Conservation (phyloP, 1,140 invertebrate genomes). For the Panagrolaimus sp. region DNA sequence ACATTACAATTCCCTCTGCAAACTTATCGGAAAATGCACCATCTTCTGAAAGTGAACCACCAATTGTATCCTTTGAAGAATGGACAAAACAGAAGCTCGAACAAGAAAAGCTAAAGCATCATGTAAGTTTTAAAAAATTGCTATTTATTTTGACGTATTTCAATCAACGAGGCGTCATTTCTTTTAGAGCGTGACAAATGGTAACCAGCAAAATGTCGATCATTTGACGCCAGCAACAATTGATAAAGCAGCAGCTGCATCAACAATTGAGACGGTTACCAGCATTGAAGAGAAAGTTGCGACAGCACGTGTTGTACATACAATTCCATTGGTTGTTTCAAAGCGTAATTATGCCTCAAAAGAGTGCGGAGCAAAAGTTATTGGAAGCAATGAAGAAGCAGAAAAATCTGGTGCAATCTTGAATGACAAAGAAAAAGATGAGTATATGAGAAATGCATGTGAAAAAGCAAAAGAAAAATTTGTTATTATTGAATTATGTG, state of each 20-base stretch:
- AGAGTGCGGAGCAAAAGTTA: slow-evolving; percentile 92
- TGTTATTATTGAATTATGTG: slow-evolving; percentile 95
- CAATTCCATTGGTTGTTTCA: background rate
- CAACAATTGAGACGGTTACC: background rate
- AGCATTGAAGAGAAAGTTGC: background rate
- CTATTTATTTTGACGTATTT: too few species aligned
- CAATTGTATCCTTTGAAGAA: slow-evolving; percentile 49
- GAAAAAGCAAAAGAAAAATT: slow-evolving; percentile 73
- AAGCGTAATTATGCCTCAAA: slow-evolving; percentile 67
- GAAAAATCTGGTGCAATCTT: slow-evolving; percentile 74
- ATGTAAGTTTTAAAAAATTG: too few species aligned
- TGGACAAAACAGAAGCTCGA: slow-evolving; percentile 50
- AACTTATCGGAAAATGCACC: background rate
- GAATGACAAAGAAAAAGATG: slow-evolving; percentile 72
- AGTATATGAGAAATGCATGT: slow-evolving; percentile 96
- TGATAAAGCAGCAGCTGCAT: background rate
- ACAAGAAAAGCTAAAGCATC: slow-evolving; percentile 27
- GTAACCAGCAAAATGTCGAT: too few species aligned
- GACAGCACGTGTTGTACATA: slow-evolving; percentile 18
- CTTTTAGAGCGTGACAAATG: too few species aligned
- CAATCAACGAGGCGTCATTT: too few species aligned
- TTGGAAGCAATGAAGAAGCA: slow-evolving; percentile 82
- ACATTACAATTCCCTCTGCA: background rate
- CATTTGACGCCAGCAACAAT: slow-evolving; percentile 2
- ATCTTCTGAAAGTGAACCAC: background rate